phyloP scores from a whole-genome alignment of 2,888 invertebrate genomes.

The Lacanobia oleracea region DNA sequence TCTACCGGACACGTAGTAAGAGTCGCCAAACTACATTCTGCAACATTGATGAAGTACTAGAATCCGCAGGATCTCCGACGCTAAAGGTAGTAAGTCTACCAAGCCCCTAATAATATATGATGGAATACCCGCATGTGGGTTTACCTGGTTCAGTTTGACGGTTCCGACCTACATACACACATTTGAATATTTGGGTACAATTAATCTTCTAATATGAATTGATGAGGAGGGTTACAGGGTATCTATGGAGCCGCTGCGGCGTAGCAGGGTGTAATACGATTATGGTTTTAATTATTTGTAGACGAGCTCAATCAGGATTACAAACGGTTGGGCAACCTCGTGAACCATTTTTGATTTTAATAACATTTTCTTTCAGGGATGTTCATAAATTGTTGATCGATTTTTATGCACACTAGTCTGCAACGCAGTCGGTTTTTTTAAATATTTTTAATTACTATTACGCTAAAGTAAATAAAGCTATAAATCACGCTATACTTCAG shows the following conservation, averaged over 20 bases:
- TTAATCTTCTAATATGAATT: conserved; percentile 62
- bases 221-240: conserved; percentile 51
- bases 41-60: neutral
- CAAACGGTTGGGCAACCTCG: conserved; percentile 14
- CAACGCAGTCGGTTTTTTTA: neutral
- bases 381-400: neutral
- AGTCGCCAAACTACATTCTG: neutral
- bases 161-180: conserved; percentile 60
- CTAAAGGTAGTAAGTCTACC: conserved; percentile 33
- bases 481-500: conserved; percentile 3
- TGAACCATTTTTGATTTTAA: neutral
- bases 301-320: conserved; percentile 44
- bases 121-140: conserved; percentile 52
- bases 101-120: conserved; percentile 51
- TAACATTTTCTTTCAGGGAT: neutral
- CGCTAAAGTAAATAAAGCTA: neutral
- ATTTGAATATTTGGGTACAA: conserved; percentile 59
- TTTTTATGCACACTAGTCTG: neutral
- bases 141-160: conserved; percentile 53
- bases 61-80: neutral
- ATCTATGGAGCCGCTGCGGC: conserved; percentile 28
- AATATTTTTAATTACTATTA: neutral
- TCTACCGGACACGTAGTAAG: neutral
- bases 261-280: conserved; percentile 41
- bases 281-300: conserved; percentile 46